phyloP scores from a whole-genome alignment of 2,797 vertebrate species.

The Rhabdomys pumilio region DNA sequence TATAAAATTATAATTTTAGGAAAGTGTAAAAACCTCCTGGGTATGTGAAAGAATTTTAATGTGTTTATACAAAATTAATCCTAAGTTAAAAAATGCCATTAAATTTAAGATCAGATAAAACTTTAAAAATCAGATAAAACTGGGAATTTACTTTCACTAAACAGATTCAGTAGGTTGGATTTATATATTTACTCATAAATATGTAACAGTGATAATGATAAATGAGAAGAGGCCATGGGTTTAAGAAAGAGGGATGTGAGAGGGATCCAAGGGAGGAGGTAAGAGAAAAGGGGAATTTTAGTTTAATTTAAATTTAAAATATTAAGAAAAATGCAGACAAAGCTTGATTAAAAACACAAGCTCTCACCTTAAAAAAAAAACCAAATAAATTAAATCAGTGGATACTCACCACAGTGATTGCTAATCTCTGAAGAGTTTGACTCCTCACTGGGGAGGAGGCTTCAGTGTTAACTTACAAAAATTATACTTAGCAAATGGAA shows the following conservation, averaged over 20 bases:
- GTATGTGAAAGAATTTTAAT: not conserved
- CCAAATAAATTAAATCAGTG: not conserved
- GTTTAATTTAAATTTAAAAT: not conserved
- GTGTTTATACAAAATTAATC: conserved; percentile 31
- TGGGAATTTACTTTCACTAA: not conserved
- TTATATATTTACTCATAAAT: not conserved
- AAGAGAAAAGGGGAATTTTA: not conserved
- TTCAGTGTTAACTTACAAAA: not conserved
- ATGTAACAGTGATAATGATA: not conserved
- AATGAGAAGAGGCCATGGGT: not conserved
- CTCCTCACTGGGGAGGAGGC: not conserved
- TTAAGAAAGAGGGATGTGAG: not conserved
- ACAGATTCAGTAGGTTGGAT: not conserved
- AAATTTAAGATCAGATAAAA: not conserved
- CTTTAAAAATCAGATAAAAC: conserved; percentile 14
- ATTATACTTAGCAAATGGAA: conserved; percentile 18
- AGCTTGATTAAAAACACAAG: not conserved
- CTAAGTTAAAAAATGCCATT: not conserved
- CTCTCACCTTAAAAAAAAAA: not conserved
- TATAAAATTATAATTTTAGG: conserved; percentile 49
- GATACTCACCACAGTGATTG: not conserved
- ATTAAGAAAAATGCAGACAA: not conserved
- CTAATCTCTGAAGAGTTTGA: not conserved
- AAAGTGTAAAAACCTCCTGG: not conserved
- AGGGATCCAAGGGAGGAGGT: not conserved